A percentile compares a stretch with the other conserved stretches of the same genome.
Evolutionary conservation across 2,797 vertebrate genomes (phyloP).

Genomic region (Ctenopoma kingsleyae): DNA sequence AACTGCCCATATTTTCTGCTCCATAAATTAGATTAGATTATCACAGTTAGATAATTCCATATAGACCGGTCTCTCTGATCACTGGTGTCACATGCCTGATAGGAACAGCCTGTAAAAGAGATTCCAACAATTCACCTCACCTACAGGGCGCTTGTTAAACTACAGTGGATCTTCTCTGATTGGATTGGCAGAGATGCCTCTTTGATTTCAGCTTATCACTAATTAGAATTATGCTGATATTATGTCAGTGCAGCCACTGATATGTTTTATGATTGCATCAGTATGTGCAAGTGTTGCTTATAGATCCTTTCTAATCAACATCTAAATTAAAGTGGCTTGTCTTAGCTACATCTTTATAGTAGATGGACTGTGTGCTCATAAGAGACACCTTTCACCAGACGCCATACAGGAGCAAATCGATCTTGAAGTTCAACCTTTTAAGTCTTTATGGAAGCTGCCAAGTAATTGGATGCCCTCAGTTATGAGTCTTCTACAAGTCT

Average conservation of each 20-base stretch:
- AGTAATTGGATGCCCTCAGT: constrained; percentile 52
- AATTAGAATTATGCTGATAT: constrained; percentile 11
- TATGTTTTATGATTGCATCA: background rate
- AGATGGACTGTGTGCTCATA: constrained; percentile 1
- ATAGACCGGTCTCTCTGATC: constrained; percentile 11
- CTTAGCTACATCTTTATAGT: background rate
- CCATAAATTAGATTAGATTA: constrained; percentile 39
- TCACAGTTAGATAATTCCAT: constrained; percentile 14
- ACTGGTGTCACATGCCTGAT: constrained; percentile 23
- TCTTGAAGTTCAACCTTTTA: constrained; percentile 45
- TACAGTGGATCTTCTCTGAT: constrained; percentile 8
- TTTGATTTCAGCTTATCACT: constrained; percentile 12
- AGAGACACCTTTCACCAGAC: constrained; percentile 13
- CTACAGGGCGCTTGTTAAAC: constrained; percentile 14
- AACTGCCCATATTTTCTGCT: constrained; percentile 44
- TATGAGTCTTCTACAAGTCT: constrained; percentile 38
- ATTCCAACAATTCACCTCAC: background rate
- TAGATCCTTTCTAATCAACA: background rate
- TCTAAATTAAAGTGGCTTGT: background rate
- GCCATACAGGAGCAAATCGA: constrained; percentile 30
- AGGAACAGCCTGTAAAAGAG: constrained; percentile 25
- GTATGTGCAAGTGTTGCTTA: background rate
- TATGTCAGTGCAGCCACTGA: background rate
- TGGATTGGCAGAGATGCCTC: background rate
- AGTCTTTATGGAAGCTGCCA: constrained; percentile 47